Evolutionary conservation across 2,888 invertebrate genomes (phyloP).

Genomic region (Oeneis ivallda): DNA sequence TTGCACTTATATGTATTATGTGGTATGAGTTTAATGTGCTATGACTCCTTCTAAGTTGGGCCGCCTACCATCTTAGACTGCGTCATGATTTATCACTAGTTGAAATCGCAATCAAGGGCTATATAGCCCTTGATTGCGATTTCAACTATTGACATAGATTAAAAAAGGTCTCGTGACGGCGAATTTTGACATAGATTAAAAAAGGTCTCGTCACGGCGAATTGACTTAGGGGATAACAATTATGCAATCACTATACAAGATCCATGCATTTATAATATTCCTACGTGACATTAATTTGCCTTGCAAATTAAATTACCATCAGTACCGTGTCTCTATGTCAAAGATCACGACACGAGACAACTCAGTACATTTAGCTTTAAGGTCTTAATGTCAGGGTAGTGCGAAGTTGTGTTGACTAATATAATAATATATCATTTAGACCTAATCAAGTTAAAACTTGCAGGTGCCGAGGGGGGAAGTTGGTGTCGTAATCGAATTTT

Average conservation of each 20-base stretch:
- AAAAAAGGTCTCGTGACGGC: too few species aligned
- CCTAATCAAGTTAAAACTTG: constrained; percentile 42
- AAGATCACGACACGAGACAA: constrained; percentile 19
- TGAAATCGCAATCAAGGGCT: too few species aligned
- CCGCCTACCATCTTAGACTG: too few species aligned
- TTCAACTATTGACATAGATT: too few species aligned
- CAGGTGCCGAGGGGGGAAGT: constrained; percentile 28
- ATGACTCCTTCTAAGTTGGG: too few species aligned
- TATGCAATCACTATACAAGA: neutral
- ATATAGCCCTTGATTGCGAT: too few species aligned
- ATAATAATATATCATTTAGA: constrained; percentile 31
- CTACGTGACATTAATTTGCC: constrained; percentile 2
- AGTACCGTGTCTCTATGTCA: constrained; percentile 8
- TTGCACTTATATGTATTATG: too few species aligned
- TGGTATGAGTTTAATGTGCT: too few species aligned
- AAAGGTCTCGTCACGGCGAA: neutral
- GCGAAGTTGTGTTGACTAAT: constrained; percentile 37
- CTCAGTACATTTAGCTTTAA: constrained; percentile 11
- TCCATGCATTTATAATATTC: constrained; percentile 14
- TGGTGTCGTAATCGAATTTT: constrained; percentile 43
- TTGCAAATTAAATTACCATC: neutral
- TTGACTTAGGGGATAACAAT: neutral
- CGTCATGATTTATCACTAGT: too few species aligned
- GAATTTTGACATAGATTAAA: neutral
- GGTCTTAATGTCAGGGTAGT: constrained; percentile 22